Conservation (phyloP, 2,888 invertebrate genomes). For the Trissolcus japonicus region DNA sequence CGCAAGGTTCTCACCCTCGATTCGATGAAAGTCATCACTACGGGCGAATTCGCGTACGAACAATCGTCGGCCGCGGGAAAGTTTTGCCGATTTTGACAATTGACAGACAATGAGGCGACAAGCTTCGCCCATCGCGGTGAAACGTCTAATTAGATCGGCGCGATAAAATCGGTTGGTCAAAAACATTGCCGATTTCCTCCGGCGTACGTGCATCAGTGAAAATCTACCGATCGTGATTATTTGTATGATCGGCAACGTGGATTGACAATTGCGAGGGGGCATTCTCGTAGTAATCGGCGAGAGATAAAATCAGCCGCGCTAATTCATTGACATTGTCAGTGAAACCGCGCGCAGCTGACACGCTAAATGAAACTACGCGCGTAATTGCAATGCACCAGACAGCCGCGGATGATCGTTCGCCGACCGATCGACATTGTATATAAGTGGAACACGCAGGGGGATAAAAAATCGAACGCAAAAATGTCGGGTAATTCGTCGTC, state of each 20-base stretch:
- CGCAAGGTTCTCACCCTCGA: constrained; percentile 42
- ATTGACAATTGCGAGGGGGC: constrained; percentile 46
- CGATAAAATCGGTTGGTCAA: constrained; percentile 1
- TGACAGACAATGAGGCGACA: too few relatives aligned
- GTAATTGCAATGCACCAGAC: constrained; percentile 48
- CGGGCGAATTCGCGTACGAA: constrained; percentile 29
- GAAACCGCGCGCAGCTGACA: constrained; percentile 47
- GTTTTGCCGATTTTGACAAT: too few relatives aligned
- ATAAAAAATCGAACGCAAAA: constrained; percentile 2
- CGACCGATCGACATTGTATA: constrained; percentile 2
- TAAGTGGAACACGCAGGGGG: constrained; percentile 31
- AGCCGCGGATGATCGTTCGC: constrained; percentile 25
- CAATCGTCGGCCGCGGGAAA: neutral
- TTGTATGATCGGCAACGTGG: constrained; percentile 48
- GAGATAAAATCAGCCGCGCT: constrained; percentile 42
- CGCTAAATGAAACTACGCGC: constrained; percentile 50
- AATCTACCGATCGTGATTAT: constrained; percentile 19
- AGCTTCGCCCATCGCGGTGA: neutral
- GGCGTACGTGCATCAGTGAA: constrained; percentile 9
- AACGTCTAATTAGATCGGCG: constrained; percentile 44
- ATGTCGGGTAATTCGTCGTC: neutral
- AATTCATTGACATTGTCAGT: constrained; percentile 54
- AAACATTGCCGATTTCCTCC: neutral
- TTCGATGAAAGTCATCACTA: constrained; percentile 36
- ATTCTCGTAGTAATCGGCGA: constrained; percentile 14